Conservation (phyloP, 2,113 vertebrate genomes). For the Tragelaphus imberbis region DNA sequence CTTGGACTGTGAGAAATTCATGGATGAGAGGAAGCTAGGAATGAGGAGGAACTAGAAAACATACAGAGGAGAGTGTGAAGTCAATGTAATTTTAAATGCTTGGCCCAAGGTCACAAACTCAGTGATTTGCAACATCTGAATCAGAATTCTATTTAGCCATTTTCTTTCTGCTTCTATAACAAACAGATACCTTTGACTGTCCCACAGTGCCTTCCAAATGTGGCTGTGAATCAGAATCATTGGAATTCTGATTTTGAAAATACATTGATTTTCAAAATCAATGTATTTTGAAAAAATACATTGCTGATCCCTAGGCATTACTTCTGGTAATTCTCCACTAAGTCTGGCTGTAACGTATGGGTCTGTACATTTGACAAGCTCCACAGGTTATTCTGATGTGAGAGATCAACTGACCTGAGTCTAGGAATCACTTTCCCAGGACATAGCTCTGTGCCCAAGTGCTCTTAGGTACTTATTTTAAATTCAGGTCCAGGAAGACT, state of each 20-base stretch:
- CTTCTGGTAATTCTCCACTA: slow-evolving; percentile 33
- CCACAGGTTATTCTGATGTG: slow-evolving; percentile 9
- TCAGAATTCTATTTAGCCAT: not conserved
- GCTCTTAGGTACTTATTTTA: slow-evolving; percentile 53
- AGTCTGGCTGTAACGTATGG: slow-evolving; percentile 10
- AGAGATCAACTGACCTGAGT: slow-evolving; percentile 10
- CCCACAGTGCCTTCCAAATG: slow-evolving; percentile 30
- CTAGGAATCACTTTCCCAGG: slow-evolving; percentile 36
- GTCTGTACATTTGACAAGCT: slow-evolving; percentile 22
- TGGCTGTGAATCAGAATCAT: slow-evolving; percentile 38
- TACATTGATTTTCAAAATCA: too few relatives aligned
- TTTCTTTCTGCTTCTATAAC: slow-evolving; percentile 33
- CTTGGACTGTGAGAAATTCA: not conserved
- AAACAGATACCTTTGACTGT: slow-evolving; percentile 36
- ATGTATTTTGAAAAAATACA: slow-evolving; percentile 37
- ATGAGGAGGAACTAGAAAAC: slow-evolving; percentile 23
- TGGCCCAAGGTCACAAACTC: not conserved
- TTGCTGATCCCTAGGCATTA: not conserved
- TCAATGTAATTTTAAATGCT: not conserved
- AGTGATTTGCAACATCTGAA: slow-evolving; percentile 35
- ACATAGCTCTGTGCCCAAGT: not conserved
- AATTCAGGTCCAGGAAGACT: slow-evolving; percentile 56
- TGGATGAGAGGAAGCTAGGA: slow-evolving; percentile 11
- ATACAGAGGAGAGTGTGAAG: not conserved
- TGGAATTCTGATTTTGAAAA: not conserved